Conservation (phyloP, 2,797 vertebrate species). For the Anabacerthia variegaticeps region DNA sequence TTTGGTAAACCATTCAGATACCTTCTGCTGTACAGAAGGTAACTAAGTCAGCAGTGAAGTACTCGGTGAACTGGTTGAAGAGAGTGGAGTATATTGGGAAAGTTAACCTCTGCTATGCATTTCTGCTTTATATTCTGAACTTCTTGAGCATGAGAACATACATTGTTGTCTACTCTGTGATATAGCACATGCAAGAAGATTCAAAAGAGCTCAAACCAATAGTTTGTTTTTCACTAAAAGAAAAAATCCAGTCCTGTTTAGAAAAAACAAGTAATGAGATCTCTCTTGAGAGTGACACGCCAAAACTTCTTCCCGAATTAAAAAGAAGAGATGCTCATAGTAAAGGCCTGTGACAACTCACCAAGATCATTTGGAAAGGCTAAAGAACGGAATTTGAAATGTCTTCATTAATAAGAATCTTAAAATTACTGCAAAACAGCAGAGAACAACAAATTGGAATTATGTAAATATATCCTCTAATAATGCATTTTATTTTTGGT, state of each 20-base stretch:
- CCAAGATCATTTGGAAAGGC: neutral
- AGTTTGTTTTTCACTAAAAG: neutral
- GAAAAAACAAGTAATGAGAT: neutral
- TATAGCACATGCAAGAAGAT: rapidly evolving
- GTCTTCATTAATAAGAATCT: neutral
- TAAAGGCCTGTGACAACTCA: neutral
- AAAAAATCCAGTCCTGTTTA: neutral
- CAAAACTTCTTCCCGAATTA: neutral
- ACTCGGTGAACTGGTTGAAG: neutral
- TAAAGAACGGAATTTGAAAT: neutral
- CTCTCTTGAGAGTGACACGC: neutral
- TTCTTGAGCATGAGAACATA: neutral
- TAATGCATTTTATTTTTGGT: constrained; percentile 51
- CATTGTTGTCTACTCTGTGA: neutral
- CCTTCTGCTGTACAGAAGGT: neutral
- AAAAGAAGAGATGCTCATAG: neutral
- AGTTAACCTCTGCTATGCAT: neutral
- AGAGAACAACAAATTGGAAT: neutral
- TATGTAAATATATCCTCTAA: constrained; percentile 17
- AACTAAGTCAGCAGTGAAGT: neutral
- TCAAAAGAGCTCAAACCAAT: neutral
- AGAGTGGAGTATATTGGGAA: neutral
- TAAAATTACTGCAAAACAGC: neutral
- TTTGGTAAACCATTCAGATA: neutral
- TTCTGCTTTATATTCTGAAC: neutral